Evolutionary conservation across 2,888 invertebrate species (phyloP).

Genomic region (Zaprionus bogoriensis): DNA sequence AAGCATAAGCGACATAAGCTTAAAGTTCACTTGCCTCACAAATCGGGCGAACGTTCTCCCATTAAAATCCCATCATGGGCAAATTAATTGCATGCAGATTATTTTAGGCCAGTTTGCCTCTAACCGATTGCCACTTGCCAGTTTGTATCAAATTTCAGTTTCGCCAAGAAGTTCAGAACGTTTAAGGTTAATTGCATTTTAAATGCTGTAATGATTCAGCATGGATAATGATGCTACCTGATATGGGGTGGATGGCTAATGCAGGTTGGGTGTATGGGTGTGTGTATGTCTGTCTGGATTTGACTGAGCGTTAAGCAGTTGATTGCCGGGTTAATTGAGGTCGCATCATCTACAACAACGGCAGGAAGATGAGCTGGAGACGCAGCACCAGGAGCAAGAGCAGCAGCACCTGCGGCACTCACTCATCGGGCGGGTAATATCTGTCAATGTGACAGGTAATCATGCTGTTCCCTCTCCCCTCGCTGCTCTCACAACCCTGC

Average conservation of each 20-base stretch:
- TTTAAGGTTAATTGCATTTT: not conserved
- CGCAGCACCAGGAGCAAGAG: not conserved
- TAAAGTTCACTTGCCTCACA: too few species aligned
- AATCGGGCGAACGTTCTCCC: too few species aligned
- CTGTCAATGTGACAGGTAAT: constrained; percentile 28
- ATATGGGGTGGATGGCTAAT: not conserved
- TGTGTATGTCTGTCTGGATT: not conserved
- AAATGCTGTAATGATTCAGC: not conserved
- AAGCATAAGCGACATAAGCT: too few species aligned
- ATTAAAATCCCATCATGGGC: constrained; percentile 22
- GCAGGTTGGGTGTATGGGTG: not conserved
- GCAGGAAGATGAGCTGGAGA: not conserved
- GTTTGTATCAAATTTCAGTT: not conserved
- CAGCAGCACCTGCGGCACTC: not conserved
- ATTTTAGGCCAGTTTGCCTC: too few species aligned
- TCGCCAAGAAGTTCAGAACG: not conserved
- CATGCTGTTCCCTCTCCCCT: not conserved
- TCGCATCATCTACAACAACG: not conserved
- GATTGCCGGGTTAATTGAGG: constrained; percentile 3
- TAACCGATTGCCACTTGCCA: too few species aligned
- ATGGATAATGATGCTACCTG: not conserved
- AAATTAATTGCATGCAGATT: not conserved
- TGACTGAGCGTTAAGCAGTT: constrained; percentile 1
- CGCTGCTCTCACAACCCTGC: not conserved
- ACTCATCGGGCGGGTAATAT: not conserved